Percentiles rank a stretch among this genome's conserved stretches.
Evolutionary conservation across 2,113 vertebrate species (phyloP).

Genomic region (Marmota flaviventris): DNA sequence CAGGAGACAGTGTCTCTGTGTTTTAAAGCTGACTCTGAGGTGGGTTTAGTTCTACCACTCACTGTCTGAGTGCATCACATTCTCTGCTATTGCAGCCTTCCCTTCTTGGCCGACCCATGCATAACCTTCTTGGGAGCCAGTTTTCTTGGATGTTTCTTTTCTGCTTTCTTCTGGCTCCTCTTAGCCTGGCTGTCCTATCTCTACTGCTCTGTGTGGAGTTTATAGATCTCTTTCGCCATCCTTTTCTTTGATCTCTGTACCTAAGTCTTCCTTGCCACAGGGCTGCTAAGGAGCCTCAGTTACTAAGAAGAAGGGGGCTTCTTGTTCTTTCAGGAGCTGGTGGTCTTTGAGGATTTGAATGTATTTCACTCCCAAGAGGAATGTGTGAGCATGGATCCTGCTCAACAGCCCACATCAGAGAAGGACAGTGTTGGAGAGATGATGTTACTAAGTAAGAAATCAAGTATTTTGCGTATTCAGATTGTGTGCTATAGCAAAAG

Average conservation of each 20-base stretch:
- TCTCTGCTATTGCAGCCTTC: neutral
- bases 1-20: constrained; percentile 53
- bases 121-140: neutral
- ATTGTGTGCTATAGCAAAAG: neutral
- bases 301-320: constrained; percentile 47
- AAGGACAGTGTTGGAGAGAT: constrained; percentile 72
- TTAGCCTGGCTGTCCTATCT: neutral
- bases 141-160: constrained; percentile 11
- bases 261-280: neutral
- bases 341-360: constrained; percentile 77
- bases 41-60: constrained; percentile 52
- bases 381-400: constrained; percentile 73
- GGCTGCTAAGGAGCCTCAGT: constrained; percentile 31
- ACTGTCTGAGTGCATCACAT: neutral
- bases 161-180: neutral
- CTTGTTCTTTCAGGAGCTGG: constrained; percentile 70
- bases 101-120: neutral
- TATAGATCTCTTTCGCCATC: neutral
- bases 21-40: constrained; percentile 70
- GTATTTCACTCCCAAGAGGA: constrained; percentile 80
- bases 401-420: constrained; percentile 53
- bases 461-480: neutral
- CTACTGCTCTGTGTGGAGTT: neutral
- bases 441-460: constrained; percentile 74
- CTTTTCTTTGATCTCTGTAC: constrained; percentile 15